phyloP scores from a whole-genome alignment of 2,888 invertebrate genomes.

The Sarcophaga carnaria region DNA sequence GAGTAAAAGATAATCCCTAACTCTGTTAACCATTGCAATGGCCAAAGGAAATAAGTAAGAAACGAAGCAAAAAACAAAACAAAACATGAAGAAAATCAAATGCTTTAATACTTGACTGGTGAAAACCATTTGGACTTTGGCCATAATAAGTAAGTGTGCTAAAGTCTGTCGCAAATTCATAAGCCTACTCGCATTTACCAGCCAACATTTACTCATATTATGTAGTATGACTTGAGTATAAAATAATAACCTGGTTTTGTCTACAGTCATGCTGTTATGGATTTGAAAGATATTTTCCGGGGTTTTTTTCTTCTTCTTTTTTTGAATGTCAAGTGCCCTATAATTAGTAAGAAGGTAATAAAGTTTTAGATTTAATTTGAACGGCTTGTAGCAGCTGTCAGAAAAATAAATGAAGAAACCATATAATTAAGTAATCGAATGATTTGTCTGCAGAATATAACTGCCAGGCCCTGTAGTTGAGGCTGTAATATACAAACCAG shows the following conservation, averaged over 20 bases:
- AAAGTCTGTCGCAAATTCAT: neutral
- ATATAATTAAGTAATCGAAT: too few species aligned
- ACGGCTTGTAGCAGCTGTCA: too few species aligned
- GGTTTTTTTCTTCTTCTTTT: too few species aligned
- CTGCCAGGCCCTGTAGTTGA: too few species aligned
- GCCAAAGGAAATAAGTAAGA: neutral
- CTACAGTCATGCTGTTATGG: neutral
- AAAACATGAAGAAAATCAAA: neutral
- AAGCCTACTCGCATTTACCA: neutral
- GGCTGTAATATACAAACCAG: too few species aligned
- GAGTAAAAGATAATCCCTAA: constrained; percentile 5
- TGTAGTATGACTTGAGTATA: neutral
- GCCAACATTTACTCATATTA: neutral
- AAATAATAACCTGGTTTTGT: neutral
- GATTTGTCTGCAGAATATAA: too few species aligned
- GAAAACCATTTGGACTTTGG: constrained; percentile 1
- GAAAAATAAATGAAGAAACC: too few species aligned
- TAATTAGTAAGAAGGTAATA: too few species aligned
- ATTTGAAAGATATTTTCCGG: neutral
- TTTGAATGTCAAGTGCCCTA: too few species aligned
- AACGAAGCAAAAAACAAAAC: neutral
- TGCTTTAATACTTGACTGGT: neutral
- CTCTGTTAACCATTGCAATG: constrained; percentile 11
- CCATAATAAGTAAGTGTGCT: neutral
- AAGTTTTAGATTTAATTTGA: too few species aligned